phyloP scores from a whole-genome alignment of 1,140 invertebrate species.

The Atta texana region DNA sequence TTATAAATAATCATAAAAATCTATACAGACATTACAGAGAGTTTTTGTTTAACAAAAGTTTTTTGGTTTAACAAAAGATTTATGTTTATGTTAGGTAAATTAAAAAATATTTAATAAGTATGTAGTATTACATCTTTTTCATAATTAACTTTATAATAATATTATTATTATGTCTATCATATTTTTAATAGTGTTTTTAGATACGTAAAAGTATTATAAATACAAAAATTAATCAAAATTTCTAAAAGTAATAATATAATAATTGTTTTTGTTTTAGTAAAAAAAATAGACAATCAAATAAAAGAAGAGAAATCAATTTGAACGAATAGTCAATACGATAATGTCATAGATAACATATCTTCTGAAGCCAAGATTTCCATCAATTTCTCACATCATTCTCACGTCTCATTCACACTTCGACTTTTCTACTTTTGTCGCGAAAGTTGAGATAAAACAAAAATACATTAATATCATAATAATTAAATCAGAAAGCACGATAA shows the following conservation, averaged over 20 bases:
- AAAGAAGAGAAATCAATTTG: conserved; percentile 22
- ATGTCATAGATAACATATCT: neutral
- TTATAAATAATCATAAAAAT: conserved; percentile 14
- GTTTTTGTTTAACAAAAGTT: neutral
- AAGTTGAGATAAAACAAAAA: neutral
- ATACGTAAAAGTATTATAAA: neutral
- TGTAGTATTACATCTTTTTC: neutral
- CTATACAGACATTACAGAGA: neutral
- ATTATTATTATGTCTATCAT: neutral
- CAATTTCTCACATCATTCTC: conserved; percentile 12
- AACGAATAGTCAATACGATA: conserved; percentile 10
- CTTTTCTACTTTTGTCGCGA: neutral
- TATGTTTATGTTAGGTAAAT: neutral
- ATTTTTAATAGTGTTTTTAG: neutral
- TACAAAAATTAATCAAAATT: neutral
- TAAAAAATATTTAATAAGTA: neutral
- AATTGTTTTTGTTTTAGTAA: neutral
- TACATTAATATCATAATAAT: neutral
- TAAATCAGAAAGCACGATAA: neutral
- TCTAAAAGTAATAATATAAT: neutral
- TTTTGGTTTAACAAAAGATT: neutral
- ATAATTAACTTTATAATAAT: neutral
- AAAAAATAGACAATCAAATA: neutral
- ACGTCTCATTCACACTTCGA: neutral
- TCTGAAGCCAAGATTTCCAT: conserved; percentile 17